Base-by-base conservation (phyloP, 2,888 invertebrate species). In the Spicauda simplicius region DNA sequence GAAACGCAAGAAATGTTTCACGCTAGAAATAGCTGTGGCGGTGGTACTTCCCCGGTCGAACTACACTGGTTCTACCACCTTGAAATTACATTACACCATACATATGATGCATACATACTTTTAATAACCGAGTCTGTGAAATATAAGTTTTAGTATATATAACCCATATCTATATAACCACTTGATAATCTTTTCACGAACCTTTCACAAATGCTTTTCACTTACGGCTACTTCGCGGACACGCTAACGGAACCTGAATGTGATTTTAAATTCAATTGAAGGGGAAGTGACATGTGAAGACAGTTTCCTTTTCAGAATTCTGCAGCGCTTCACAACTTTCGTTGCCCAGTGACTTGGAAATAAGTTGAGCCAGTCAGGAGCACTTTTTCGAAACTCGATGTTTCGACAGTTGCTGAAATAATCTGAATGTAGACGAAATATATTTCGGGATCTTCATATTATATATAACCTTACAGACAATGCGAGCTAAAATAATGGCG, bases 241-340 rank as follows among this genome's bases (percentile, higher is more conserved):
- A 41, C 41, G 10, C 41, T 14, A 41, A 41, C 41, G 41, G 41
- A 5, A 1, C 10, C 41, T 41, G 41, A 41, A 41, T 41, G 1
- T 14, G 14, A 41, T 41, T 41, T 41, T 41, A 14, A 11, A 41
- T 41, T 41, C 14, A 41, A 41, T 41, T 14, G 41, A 41, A 41
- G 14, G 14, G 41, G 41, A 41, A 41, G 14, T 41, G 41, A 45
- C 45, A 45, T n/a, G 45, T n/a, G 0, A 7, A 6, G 14, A 45
- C 45, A 45, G 45, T 45, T 45, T n/a, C n/a, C 45, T 45, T 37
- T 37, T 45, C 45, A n/a, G 45, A n/a, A 45, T n/a, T 45, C 45
- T 45, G n/a, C 45, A 45, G 45, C n/a, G 7, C 6, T 45, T 41
- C 14, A n/a, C 45, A 45, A 45, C 45, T 45, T 45, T 45, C 0